phyloP scores from a whole-genome alignment of 2,888 invertebrate species.

The Chaetogeoica ovagalla region DNA sequence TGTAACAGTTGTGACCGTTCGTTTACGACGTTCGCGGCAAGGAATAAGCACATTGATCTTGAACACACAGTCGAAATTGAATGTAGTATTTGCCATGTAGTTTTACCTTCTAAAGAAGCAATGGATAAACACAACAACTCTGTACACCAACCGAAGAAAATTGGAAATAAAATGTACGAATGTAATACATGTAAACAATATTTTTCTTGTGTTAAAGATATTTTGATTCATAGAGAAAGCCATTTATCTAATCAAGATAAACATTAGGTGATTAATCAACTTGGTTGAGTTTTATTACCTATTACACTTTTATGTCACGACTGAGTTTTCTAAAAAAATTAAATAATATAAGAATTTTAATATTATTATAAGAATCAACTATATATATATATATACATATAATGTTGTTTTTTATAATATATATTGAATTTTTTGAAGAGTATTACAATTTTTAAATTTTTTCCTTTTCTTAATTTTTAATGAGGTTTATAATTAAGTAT shows the following conservation, averaged over 20 bases:
- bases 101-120: conserved; percentile 45
- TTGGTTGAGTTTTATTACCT: too few species aligned
- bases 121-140: conserved; percentile 45
- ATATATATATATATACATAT: too few species aligned
- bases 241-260: background rate
- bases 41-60: conserved; percentile 40
- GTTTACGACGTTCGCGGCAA: conserved; percentile 17
- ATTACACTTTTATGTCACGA: too few species aligned
- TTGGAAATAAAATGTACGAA: conserved; percentile 24
- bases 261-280: too few species aligned
- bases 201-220: conserved; percentile 41
- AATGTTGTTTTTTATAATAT: too few species aligned
- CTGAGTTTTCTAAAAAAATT: too few species aligned
- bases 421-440: too few species aligned
- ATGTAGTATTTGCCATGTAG: conserved; percentile 42
- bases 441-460: too few species aligned
- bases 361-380: too few species aligned
- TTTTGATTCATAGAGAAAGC: conserved; percentile 37
- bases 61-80: conserved; percentile 35
- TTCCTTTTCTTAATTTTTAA: too few species aligned
- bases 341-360: too few species aligned
- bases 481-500: too few species aligned
- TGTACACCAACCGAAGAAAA: conserved; percentile 42
- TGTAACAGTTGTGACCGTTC: conserved; percentile 38
- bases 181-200: conserved; percentile 41